A percentile compares a stretch with the other conserved stretches of the same genome.
Conservation (phyloP, 2,888 invertebrate species). For the Resseliella maxima region DNA sequence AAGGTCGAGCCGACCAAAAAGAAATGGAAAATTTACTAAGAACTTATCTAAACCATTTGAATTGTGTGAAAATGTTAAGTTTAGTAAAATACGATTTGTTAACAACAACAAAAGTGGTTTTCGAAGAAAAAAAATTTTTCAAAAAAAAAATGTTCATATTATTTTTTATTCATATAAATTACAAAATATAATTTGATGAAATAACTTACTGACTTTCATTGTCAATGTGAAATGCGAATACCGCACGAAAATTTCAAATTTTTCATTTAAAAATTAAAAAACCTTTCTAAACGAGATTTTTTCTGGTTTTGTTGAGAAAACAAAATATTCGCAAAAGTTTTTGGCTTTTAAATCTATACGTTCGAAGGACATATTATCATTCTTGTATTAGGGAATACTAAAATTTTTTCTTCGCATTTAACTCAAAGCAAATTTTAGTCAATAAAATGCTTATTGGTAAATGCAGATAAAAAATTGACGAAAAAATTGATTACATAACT, state of each 20-base stretch:
- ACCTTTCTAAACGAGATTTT: too few species aligned
- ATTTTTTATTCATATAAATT: slow-evolving; percentile 4
- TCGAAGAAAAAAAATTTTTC: background rate
- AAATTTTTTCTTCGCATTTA: background rate
- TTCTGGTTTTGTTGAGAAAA: too few species aligned
- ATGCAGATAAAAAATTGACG: background rate
- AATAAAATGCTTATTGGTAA: background rate
- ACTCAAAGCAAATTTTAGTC: background rate
- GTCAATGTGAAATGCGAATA: too few species aligned
- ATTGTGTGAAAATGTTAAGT: background rate
- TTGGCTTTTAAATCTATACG: background rate
- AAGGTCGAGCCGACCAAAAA: background rate
- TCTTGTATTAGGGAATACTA: background rate
- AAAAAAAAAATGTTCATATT: background rate
- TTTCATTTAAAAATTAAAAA: too few species aligned
- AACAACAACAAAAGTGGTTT: too few species aligned
- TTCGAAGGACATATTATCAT: background rate
- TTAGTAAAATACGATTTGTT: too few species aligned
- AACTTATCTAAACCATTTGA: background rate
- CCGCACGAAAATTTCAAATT: too few species aligned
- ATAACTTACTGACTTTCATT: slow-evolving; percentile 6
- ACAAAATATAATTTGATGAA: background rate
- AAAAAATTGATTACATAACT: background rate
- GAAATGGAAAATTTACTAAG: slow-evolving; percentile 47
- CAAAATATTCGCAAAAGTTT: too few species aligned